Evolutionary conservation across 2,888 invertebrate species (phyloP), one percentile per base, ranked within the genome.

Genomic region (Gymnoscelis rufifasciata): DNA sequence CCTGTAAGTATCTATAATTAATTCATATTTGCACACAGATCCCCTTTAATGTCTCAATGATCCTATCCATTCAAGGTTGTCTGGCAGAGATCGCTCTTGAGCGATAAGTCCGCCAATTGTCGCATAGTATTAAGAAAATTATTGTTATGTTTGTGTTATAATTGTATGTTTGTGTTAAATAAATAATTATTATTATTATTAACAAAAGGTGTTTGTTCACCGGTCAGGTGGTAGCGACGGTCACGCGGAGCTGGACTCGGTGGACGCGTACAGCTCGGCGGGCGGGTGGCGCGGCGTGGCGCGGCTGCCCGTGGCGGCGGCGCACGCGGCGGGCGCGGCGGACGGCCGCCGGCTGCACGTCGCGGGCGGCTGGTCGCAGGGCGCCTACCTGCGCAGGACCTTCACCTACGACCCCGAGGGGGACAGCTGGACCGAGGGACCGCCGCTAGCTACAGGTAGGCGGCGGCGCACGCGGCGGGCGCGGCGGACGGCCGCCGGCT

Each of bases 181-280:
- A n/a, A n/a, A n/a, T n/a, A n/a, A n/a, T n/a, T n/a, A n/a, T n/a
- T n/a, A n/a, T n/a, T n/a, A n/a, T n/a, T n/a, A n/a, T n/a, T n/a
- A n/a, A n/a, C n/a, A n/a, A n/a, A n/a, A n/a, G n/a, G n/a, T n/a
- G n/a, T n/a, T n/a, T n/a, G n/a, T n/a, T n/a, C n/a, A n/a, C n/a
- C n/a, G n/a, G n/a, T 23, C 38, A 47, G 48, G 95, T 43, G 96
- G 95, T 27, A 94, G 94, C 62, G 95, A 96, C 80, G 97, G 96
- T 0, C 92, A 93, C 53, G 91, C 91, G 7, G 96, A 97, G 74
- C 88, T 96, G 59, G 92, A 92, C 59, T 92, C 81, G 30, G 78
- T 83, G 51, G 75, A 78, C 47, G 73, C 69, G 40, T 66, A 56
- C 60, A 57, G 64, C 37, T 58, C 45, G 42, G 95, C 95, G 29